These are phyloP conservation scores for Nomada goodeniana DNA, from an alignment of 2,888 invertebrate species.

Conservation along the genomic window DNA sequence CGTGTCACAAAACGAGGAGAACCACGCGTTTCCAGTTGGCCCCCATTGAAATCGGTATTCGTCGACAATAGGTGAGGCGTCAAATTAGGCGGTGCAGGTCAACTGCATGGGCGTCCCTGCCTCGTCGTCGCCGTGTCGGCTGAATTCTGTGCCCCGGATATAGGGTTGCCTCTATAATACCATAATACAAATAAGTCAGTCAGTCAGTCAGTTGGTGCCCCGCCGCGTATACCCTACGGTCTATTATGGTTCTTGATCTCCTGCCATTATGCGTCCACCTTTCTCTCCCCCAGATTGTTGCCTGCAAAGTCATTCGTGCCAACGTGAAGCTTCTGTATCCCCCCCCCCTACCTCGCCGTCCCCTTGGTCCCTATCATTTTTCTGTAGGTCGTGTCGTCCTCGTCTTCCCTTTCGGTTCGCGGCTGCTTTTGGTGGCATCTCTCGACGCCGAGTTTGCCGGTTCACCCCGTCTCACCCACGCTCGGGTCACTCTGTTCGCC, in stretches of 20 bases:
- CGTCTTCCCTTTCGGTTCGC: neutral
- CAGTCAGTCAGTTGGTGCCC: constrained; percentile 65
- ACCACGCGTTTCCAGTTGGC: constrained; percentile 49
- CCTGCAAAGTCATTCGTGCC: constrained; percentile 67
- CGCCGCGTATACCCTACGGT: constrained; percentile 66
- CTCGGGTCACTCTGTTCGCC: neutral
- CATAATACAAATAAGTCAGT: constrained; percentile 76
- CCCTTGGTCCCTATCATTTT: neutral
- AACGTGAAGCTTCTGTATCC: constrained; percentile 31
- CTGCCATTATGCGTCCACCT: constrained; percentile 72
- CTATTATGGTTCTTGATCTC: constrained; percentile 77
- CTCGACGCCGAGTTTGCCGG: neutral
- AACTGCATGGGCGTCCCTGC: constrained; percentile 78
- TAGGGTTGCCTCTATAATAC: constrained; percentile 71
- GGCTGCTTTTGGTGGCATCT: constrained; percentile 13
- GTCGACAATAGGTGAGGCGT: constrained; percentile 72
- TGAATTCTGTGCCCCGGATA: constrained; percentile 64
- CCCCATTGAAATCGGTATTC: constrained; percentile 47
- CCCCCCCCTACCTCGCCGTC: constrained; percentile 20
- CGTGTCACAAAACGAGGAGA: constrained; percentile 33
- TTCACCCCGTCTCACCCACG: constrained; percentile 11
- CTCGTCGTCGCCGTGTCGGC: constrained; percentile 57
- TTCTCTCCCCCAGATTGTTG: constrained; percentile 63
- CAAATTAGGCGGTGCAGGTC: constrained; percentile 81
- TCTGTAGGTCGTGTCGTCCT: neutral